Evolutionary conservation across 2,113 vertebrate genomes (phyloP), one percentile per base, ranked within the genome.

Genomic region (Carettochelys insculpta): DNA sequence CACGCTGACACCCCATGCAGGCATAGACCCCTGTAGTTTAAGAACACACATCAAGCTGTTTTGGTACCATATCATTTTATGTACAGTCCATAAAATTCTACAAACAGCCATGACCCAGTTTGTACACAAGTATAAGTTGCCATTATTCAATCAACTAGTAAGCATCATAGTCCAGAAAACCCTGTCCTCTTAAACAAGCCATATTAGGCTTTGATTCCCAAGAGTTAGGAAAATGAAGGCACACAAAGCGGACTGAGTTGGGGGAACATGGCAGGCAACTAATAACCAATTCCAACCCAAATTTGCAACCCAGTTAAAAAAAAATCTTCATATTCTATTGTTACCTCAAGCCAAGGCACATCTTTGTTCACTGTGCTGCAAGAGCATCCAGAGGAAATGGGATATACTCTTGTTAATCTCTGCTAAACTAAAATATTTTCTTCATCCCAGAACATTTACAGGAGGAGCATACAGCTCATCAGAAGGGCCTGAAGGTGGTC

Each of bases 211-310:
- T 75, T 22, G 61, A 38, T 68, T 68, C n/a, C 61, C 61, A 38
- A 12, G 48, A 24, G 4, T 45, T n/a, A n/a, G 29, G 77, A 82
- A 71, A 82, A 27, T 83, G 92, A 97, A 95, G 94, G 92, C 94
- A 96, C 95, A 89, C 94, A 89, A 76, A 89, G 43, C 1, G 1
- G 90, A 73, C 94, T 78, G 83, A 1, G 3, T 85, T 41, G 85
- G 12, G 89, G 81, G 77, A 96, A 94, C 92, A n/a, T 2, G 0
- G 94, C 90, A 87, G 85, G 52, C 79, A 85, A 1, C 50, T 56
- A 77, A 80, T 3, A 87, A 83, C 88, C 88, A 84, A 86, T 87
- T 88, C 52, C 56, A 76, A 5, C 0, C 19, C 1, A 54, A 48
- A 1, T 48, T 47, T 83, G 80, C 25, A 19, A 88, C 10, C 78